These are phyloP conservation scores for Therioaphis trifolii DNA, from an alignment of 2,888 invertebrate species.

Conservation along the genomic window DNA sequence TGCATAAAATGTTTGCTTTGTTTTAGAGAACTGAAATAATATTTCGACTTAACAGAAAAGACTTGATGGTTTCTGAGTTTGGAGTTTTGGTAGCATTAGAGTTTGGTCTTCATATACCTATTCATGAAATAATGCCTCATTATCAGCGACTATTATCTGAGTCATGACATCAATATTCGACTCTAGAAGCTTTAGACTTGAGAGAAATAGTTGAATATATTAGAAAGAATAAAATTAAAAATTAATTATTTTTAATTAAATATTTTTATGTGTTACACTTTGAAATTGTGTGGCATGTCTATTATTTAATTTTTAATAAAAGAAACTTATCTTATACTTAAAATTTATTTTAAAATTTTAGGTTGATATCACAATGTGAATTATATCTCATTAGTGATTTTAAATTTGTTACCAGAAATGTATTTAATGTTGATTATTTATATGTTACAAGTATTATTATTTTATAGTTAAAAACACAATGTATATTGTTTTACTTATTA, in stretches of 20 bases:
- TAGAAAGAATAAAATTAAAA: constrained; percentile 28
- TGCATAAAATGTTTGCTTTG: too few relatives aligned
- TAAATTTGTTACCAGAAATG: constrained; percentile 8
- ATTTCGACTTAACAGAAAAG: constrained; percentile 90
- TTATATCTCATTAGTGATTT: background rate
- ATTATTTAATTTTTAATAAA: background rate
- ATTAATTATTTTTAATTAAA: constrained; percentile 23
- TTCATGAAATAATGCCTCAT: constrained; percentile 92
- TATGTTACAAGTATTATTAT: constrained; percentile 30
- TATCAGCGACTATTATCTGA: constrained; percentile 94
- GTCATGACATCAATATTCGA: constrained; percentile 76
- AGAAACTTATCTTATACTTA: background rate
- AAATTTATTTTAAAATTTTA: background rate
- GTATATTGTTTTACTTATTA: background rate
- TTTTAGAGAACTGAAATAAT: constrained; percentile 88
- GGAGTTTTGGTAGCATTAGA: constrained; percentile 94
- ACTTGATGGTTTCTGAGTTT: constrained; percentile 91
- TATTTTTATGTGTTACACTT: background rate
- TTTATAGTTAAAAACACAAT: background rate
- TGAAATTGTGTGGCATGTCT: background rate
- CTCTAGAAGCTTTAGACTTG: constrained; percentile 23
- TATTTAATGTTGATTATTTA: background rate
- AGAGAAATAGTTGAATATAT: constrained; percentile 35
- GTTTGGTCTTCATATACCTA: constrained; percentile 92
- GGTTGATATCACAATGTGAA: background rate